Evolutionary conservation across 2,797 vertebrate genomes (phyloP).

Genomic region (Intellagama lesueurii): DNA sequence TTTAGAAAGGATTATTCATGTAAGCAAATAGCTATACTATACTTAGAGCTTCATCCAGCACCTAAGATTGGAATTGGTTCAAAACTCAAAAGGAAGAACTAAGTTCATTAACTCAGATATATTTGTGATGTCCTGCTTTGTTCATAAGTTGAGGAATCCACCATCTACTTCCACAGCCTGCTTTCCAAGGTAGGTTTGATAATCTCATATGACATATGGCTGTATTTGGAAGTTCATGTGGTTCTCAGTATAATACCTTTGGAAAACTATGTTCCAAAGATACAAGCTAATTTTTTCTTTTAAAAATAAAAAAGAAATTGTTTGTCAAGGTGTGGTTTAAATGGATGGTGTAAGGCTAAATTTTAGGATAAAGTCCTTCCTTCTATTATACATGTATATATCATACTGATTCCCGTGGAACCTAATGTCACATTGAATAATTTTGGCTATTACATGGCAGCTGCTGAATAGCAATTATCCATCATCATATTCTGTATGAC

Average conservation of each 20-base stretch:
- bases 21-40: slow-evolving; percentile 31
- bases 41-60: slow-evolving; percentile 34
- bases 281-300: not conserved
- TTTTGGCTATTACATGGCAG: not conserved
- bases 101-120: slow-evolving; percentile 13
- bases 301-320: too few relatives aligned
- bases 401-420: not conserved
- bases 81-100: slow-evolving; percentile 21
- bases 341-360: too few relatives aligned
- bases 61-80: slow-evolving; percentile 1
- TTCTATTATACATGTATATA: not conserved
- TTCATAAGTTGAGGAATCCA: not conserved
- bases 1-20: slow-evolving; percentile 34
- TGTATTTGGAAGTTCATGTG: not conserved
- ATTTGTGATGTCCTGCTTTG: not conserved
- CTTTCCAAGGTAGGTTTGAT: not conserved
- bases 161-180: too few relatives aligned
- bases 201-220: not conserved
- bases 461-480: not conserved
- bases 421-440: not conserved
- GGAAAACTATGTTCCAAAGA: not conserved
- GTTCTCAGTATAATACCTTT: not conserved
- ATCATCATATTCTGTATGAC: not conserved
- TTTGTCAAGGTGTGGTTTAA: too few relatives aligned
- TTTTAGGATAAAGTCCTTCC: not conserved